phyloP scores from a whole-genome alignment of 2,888 invertebrate species.

The Auanema freiburgensis region DNA sequence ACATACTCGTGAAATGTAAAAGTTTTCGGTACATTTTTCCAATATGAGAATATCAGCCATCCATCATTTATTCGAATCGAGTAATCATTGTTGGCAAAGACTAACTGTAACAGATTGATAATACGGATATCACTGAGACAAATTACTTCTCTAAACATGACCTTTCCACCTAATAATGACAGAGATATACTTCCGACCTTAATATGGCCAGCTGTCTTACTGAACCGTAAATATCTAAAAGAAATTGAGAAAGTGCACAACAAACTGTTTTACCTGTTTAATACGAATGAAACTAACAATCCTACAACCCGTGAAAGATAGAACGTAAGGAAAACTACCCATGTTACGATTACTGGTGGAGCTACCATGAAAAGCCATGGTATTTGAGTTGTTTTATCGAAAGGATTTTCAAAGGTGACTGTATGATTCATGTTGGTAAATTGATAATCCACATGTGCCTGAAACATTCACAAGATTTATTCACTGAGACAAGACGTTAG shows the following conservation, averaged over 20 bases:
- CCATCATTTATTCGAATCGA: conserved; percentile 91
- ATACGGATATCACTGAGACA: not conserved
- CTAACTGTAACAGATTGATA: conserved; percentile 69
- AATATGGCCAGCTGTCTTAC: conserved; percentile 40
- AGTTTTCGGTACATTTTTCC: conserved; percentile 77
- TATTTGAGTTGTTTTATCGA: not conserved
- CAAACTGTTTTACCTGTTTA: conserved; percentile 36
- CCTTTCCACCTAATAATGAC: conserved; percentile 93
- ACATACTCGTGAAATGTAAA: not conserved
- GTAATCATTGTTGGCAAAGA: conserved; percentile 90
- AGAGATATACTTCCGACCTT: conserved; percentile 82
- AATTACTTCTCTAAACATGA: conserved; percentile 85
- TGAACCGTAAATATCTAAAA: conserved; percentile 36
- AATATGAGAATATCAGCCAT: conserved; percentile 95
- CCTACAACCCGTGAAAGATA: conserved; percentile 53
- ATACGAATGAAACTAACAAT: conserved; percentile 40
- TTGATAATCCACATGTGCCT: not conserved
- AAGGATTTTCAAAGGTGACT: conserved; percentile 3
- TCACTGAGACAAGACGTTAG: not conserved
- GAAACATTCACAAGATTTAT: not conserved
- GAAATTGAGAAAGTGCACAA: not conserved
- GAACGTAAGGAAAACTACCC: conserved; percentile 49
- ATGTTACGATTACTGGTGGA: conserved; percentile 40
- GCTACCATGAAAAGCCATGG: conserved; percentile 30
- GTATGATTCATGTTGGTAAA: not conserved